phyloP scores from a whole-genome alignment of 2,113 vertebrate genomes.

The Petrocephalus microphthalmus region DNA sequence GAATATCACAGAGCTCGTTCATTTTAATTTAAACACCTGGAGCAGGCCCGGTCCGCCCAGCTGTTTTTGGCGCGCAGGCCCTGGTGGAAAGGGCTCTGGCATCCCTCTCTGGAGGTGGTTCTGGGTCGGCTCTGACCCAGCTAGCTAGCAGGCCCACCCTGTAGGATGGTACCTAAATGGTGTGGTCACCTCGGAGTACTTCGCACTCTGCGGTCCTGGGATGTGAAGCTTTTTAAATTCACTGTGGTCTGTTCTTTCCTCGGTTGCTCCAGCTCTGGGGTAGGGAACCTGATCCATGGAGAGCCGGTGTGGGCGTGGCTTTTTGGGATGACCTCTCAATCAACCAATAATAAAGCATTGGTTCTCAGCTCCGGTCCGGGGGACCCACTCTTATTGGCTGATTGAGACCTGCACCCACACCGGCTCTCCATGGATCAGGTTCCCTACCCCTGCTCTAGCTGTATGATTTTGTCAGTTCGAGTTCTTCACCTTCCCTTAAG shows the following conservation, averaged over 20 bases:
- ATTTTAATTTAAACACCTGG: slow-evolving; percentile 1
- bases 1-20: not conserved
- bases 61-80: not conserved
- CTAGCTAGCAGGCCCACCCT: not conserved
- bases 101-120: not conserved
- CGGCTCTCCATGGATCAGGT: too few relatives aligned
- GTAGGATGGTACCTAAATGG: slow-evolving; percentile 45
- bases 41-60: not conserved
- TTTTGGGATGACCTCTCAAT: too few relatives aligned
- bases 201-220: slow-evolving; percentile 51
- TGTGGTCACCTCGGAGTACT: slow-evolving; percentile 40
- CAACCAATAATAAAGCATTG: too few relatives aligned
- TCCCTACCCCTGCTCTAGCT: not conserved
- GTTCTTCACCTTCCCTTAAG: not conserved
- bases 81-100: not conserved
- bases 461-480: not conserved
- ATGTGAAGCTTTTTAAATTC: slow-evolving; percentile 22
- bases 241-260: not conserved
- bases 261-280: too few relatives aligned
- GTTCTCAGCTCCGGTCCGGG: too few relatives aligned
- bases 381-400: too few relatives aligned
- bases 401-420: too few relatives aligned
- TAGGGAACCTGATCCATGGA: too few relatives aligned
- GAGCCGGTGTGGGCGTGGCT: too few relatives aligned
- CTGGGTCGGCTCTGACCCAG: too few relatives aligned